A percentile compares a stretch with the other conserved stretches of the same genome.
Conservation (phyloP, 2,113 vertebrate genomes). For the Pedionomus torquatus region DNA sequence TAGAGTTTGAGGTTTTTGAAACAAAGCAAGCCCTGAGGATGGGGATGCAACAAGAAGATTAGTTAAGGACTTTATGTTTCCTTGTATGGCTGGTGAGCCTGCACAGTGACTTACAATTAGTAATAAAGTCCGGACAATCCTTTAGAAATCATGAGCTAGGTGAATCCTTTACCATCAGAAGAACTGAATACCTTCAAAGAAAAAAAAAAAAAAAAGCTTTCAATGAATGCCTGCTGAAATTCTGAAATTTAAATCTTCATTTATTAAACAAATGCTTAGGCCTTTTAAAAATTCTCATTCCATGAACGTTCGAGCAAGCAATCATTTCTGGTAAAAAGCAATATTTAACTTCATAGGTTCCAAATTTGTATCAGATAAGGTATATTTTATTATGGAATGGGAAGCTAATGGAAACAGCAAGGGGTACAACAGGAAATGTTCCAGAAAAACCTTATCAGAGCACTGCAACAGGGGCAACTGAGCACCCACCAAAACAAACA, state of each 20-base stretch:
- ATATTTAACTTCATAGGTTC: not conserved
- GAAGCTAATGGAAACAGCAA: not conserved
- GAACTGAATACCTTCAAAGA: not conserved
- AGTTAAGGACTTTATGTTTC: not conserved
- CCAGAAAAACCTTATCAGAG: not conserved
- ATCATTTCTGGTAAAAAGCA: not conserved
- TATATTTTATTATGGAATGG: not conserved
- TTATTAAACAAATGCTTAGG: not conserved
- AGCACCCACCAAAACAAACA: not conserved
- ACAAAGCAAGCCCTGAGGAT: not conserved
- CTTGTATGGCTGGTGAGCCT: not conserved
- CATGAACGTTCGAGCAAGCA: not conserved
- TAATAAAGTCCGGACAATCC: not conserved
- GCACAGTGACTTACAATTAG: not conserved
- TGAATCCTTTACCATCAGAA: not conserved
- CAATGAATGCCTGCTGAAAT: constrained; percentile 8
- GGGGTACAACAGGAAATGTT: not conserved
- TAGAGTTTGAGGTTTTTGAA: not conserved
- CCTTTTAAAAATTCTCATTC: not conserved
- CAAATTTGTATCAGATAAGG: not conserved
- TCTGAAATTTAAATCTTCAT: constrained; percentile 32
- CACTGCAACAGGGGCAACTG: not conserved
- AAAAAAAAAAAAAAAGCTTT: not conserved
- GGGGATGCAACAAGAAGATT: not conserved
- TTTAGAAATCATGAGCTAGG: not conserved